These are phyloP conservation scores for Spea multiplicata DNA, from an alignment of 2,113 vertebrate species.

Conservation along the genomic window DNA sequence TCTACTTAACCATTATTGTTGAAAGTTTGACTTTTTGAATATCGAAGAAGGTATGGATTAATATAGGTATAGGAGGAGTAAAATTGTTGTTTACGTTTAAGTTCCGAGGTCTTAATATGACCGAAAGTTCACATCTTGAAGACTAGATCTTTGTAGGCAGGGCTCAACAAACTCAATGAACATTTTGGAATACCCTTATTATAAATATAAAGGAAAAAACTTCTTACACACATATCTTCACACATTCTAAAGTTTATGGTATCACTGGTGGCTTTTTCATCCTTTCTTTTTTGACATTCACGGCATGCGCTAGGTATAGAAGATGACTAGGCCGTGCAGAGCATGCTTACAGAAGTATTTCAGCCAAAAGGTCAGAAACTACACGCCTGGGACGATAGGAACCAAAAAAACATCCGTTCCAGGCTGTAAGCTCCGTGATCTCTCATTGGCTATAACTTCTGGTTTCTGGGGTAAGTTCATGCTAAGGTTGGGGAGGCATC, in stretches of 20 bases:
- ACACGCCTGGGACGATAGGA: not conserved
- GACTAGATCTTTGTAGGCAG: too few species aligned
- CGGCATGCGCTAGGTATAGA: slow-evolving; percentile 28
- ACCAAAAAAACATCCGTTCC: not conserved
- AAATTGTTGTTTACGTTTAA: too few species aligned
- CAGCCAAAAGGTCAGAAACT: slow-evolving; percentile 20
- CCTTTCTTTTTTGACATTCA: not conserved
- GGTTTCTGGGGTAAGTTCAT: slow-evolving; percentile 65
- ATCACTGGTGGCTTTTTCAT: slow-evolving; percentile 18
- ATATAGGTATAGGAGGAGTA: too few species aligned
- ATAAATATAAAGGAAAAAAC: not conserved
- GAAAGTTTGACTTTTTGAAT: too few species aligned
- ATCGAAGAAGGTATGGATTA: too few species aligned
- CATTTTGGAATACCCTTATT: too few species aligned
- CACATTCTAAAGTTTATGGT: slow-evolving; percentile 13
- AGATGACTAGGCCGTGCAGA: not conserved
- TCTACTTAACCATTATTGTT: too few species aligned
- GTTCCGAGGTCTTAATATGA: too few species aligned
- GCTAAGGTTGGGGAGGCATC: slow-evolving; percentile 59
- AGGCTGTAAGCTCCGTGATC: not conserved
- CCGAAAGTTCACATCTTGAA: too few species aligned
- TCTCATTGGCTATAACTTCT: slow-evolving; percentile 51
- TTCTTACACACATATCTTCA: slow-evolving; percentile 17
- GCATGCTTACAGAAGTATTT: slow-evolving; percentile 26
- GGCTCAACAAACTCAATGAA: too few species aligned